Percentiles rank a stretch among this genome's conserved stretches.
phyloP scores from a whole-genome alignment of 2,113 vertebrate species.

The Narcine bancroftii region DNA sequence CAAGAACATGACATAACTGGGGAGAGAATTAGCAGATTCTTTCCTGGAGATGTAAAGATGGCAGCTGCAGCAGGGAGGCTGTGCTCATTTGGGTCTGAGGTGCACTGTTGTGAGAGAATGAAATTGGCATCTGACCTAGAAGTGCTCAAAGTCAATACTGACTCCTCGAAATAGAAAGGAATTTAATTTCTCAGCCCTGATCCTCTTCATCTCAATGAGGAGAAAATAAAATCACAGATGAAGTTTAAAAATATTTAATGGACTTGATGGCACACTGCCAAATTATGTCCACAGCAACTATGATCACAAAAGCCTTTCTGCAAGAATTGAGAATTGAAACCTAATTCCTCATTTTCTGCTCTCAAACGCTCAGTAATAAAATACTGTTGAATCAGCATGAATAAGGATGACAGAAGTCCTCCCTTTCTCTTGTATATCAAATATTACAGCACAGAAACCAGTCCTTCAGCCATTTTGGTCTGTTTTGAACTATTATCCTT shows the following conservation, averaged over 20 bases:
- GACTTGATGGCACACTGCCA: constrained; percentile 7
- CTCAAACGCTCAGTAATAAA: not conserved
- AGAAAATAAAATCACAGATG: not conserved
- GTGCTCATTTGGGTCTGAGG: not conserved
- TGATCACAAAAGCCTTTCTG: not conserved
- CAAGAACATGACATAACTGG: not conserved
- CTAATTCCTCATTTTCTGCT: not conserved
- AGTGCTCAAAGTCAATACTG: not conserved
- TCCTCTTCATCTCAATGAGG: not conserved
- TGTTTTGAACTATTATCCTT: no score
- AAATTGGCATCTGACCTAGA: constrained; percentile 6
- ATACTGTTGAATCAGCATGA: not conserved
- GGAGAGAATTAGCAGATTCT: not conserved
- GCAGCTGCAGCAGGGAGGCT: not conserved
- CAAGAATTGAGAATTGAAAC: not conserved
- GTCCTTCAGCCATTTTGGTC: no score
- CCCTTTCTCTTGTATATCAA: not conserved
- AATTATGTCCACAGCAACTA: not conserved
- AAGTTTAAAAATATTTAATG: not conserved
- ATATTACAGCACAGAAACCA: no score
- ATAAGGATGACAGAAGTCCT: not conserved
- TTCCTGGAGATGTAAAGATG: not conserved
- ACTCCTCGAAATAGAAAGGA: not conserved
- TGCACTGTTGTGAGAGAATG: not conserved
- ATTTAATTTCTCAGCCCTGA: not conserved